Conservation (phyloP, 2,797 vertebrate genomes). For the Lepilemur ruficaudatus region DNA sequence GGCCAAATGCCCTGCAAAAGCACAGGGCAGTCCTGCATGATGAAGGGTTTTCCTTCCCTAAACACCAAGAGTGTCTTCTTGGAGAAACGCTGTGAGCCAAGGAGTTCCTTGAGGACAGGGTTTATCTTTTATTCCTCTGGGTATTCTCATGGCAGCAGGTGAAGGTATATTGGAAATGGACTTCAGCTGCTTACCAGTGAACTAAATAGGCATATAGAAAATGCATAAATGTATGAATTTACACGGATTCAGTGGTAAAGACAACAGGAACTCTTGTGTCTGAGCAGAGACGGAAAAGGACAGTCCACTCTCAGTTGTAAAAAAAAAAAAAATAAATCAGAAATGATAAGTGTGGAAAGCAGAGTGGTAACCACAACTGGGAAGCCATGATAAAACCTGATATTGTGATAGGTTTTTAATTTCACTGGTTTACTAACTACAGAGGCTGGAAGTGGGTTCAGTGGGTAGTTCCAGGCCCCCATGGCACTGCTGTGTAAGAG, state of each 20-base stretch:
- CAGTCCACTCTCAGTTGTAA: neutral
- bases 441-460: neutral
- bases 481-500: accelerated
- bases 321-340: neutral
- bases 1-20: neutral
- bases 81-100: neutral
- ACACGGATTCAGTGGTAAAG: neutral
- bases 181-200: neutral
- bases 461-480: neutral
- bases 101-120: accelerated
- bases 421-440: neutral
- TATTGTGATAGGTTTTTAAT: neutral
- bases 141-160: neutral
- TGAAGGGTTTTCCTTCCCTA: neutral
- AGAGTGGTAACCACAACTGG: neutral
- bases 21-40: neutral
- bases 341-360: neutral
- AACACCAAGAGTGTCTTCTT: neutral
- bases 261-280: neutral
- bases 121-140: neutral
- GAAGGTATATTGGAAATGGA: neutral
- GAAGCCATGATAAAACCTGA: neutral
- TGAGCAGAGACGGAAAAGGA: neutral
- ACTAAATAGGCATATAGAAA: neutral
- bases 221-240: conserved; percentile 4